Percentiles rank a stretch among this genome's conserved stretches.
Evolutionary conservation across 2,113 vertebrate genomes (phyloP).

Genomic region (Carollia perspicillata): DNA sequence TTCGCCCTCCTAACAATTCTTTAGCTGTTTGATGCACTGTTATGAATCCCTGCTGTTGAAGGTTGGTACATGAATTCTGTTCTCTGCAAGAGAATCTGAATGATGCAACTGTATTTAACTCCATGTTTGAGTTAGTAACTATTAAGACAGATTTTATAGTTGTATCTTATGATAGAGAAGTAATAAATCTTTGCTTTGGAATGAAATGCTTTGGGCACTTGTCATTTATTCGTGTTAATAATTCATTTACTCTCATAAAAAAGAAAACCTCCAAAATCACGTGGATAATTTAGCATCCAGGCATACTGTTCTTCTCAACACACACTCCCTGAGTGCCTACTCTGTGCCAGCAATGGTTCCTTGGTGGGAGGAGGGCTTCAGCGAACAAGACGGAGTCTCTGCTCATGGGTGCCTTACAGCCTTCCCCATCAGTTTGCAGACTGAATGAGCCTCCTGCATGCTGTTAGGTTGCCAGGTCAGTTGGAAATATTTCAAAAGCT

Average conservation of each 20-base stretch:
- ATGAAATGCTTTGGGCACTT: not conserved
- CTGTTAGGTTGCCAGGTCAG: not conserved
- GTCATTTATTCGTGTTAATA: not conserved
- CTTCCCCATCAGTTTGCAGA: not conserved
- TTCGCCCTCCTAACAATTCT: not conserved
- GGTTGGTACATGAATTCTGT: not conserved
- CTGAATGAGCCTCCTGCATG: not conserved
- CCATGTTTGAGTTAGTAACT: not conserved
- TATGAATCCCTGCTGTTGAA: not conserved
- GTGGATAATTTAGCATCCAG: not conserved
- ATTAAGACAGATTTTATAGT: not conserved
- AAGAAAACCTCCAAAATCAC: conserved; percentile 5
- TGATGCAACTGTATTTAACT: not conserved
- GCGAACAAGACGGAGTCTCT: not conserved
- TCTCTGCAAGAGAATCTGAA: not conserved
- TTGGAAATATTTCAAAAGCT: conserved; percentile 3
- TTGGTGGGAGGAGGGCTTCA: not conserved
- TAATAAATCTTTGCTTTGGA: conserved; percentile 22
- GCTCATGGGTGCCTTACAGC: not conserved
- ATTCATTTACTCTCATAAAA: conserved; percentile 13
- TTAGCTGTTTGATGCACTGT: not conserved
- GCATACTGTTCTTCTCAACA: not conserved
- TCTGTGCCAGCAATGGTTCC: not conserved
- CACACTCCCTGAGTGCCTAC: not conserved
- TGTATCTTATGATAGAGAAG: not conserved